phyloP scores from a whole-genome alignment of 2,113 vertebrate genomes.

The Scopus umbretta region DNA sequence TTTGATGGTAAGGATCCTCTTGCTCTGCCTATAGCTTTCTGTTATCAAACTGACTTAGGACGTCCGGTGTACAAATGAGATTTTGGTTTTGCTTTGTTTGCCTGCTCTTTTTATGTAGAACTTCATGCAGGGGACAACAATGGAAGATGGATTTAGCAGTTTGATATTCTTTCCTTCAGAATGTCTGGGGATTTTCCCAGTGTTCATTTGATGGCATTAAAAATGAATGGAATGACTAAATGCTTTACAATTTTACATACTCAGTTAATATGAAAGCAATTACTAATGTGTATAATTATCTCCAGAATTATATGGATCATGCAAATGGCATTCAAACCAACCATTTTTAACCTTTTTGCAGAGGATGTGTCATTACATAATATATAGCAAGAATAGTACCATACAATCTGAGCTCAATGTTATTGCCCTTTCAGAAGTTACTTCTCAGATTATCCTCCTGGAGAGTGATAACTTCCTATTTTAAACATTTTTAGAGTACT shows the following conservation, averaged over 20 bases:
- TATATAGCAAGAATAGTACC: neutral
- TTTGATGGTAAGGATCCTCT: neutral
- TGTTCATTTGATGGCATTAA: neutral
- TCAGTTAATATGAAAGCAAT: neutral
- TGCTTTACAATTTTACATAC: neutral
- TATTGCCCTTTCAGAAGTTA: neutral
- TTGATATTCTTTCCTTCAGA: neutral
- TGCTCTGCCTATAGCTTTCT: neutral
- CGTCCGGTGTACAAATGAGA: neutral
- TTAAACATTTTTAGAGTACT: neutral
- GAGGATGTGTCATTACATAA: neutral
- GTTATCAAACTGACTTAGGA: neutral
- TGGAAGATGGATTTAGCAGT: neutral
- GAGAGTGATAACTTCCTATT: neutral
- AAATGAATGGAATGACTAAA: conserved; percentile 28
- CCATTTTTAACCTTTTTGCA: neutral
- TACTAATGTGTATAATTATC: conserved; percentile 18
- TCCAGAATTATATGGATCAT: neutral
- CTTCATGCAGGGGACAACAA: neutral
- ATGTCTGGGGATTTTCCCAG: neutral
- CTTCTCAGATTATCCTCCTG: neutral
- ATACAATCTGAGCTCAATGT: neutral
- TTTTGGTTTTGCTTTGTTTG: neutral
- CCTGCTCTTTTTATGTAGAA: neutral
- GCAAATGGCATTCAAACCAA: neutral